A percentile compares a stretch with the other conserved stretches of the same genome.
Conservation (phyloP, 2,888 invertebrate species). For the Tetrapedia diversipes region DNA sequence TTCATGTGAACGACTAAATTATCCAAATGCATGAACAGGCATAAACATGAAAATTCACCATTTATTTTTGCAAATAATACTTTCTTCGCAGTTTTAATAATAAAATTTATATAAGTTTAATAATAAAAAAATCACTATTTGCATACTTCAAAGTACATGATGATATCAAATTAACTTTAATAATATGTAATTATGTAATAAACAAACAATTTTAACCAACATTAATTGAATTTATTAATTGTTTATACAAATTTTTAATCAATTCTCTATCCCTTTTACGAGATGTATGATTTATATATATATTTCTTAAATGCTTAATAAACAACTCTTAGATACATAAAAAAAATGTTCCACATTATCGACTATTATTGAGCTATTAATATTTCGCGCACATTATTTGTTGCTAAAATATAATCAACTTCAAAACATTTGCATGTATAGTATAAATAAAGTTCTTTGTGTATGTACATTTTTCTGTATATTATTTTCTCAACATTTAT, state of each 20-base stretch:
- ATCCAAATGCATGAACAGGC: not conserved
- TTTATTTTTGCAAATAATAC: not conserved
- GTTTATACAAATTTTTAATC: not conserved
- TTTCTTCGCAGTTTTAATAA: too few relatives aligned
- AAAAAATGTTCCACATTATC: not conserved
- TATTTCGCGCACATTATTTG: not conserved
- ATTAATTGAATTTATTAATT: not conserved
- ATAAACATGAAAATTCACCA: not conserved
- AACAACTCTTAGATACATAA: not conserved
- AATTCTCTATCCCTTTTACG: not conserved
- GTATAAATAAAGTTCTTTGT: not conserved
- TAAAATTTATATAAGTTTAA: too few relatives aligned
- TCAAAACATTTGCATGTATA: not conserved
- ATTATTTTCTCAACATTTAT: not conserved
- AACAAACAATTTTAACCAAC: not conserved
- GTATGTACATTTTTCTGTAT: slow-evolving; percentile 7
- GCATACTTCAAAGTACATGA: too few relatives aligned
- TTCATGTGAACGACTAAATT: not conserved
- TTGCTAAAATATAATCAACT: not conserved
- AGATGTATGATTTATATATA: too few relatives aligned
- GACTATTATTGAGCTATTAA: not conserved
- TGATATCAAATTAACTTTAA: too few relatives aligned
- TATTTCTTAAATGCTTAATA: not conserved
- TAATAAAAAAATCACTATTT: too few relatives aligned
- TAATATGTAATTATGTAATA: too few relatives aligned